Evolutionary conservation across 1,140 invertebrate genomes (phyloP), one percentile per base, ranked within the genome.

Genomic region (Hylaeus anthracinus): DNA sequence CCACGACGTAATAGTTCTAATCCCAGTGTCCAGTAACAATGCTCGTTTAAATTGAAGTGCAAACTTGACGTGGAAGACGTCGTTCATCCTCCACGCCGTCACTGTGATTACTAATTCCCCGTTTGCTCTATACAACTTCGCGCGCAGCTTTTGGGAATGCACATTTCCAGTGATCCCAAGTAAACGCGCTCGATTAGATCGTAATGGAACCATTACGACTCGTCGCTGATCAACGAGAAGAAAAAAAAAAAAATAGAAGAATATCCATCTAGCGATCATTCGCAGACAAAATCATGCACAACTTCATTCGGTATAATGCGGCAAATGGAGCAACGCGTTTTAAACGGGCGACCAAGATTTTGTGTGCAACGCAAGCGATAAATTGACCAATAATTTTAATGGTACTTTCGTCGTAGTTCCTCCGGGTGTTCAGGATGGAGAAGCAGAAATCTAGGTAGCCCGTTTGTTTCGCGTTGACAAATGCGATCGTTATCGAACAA

Each of bases 1-100:
- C 69, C 45, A 81, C 14, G 61, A 78, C 41, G 73, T 51, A 64
- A 74, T 10, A 53, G 26, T 3, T 79, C n/a, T 69, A 37, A 48
- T 56, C 69, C 61, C 45, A 72, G 5, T 41, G 15, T 73, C 51
- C 12, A 45, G 10, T 51, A 77, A 58, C 37, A 56, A 37, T 10
- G 45, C 45, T 5, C 43, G 45, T 41, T 6, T 63, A 45, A 78
- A 60, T 48, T 41, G 14, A 58, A 8, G 26, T 63, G 67, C 56
- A 51, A 63, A 14, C 10, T 12, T 48, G 3, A 3, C 51, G 3
- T 37, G 12, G 5, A 4, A 4, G n/a, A 56, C 8, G 41, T 15
- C 26, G 39, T 56, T 4, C 12, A 12, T 14, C 26, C 3, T n/a
- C 1, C 5, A 64, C 48, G 15, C 6, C n/a, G 12, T 45, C 6